A percentile compares a stretch with the other conserved stretches of the same genome.
phyloP scores from a whole-genome alignment of 2,888 invertebrate species.

The Tholera decimalis region DNA sequence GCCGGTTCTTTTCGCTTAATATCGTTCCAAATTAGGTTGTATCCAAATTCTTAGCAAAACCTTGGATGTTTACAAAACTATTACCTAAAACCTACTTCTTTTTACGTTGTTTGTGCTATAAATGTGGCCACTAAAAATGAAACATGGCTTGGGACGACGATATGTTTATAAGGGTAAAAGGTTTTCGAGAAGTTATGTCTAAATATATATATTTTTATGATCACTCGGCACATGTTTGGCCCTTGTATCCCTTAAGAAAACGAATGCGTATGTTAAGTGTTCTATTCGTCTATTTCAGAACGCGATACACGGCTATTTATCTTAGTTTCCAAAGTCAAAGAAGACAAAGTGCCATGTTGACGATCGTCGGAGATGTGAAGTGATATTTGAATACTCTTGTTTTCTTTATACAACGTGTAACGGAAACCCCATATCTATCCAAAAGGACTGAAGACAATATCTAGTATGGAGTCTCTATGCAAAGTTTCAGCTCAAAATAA shows the following conservation, averaged over 20 bases:
- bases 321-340: not conserved
- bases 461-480: too few relatives aligned
- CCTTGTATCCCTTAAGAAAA: conserved; percentile 29
- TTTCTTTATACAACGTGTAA: too few relatives aligned
- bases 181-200: conserved; percentile 35
- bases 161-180: conserved; percentile 40
- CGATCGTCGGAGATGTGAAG: not conserved
- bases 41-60: not conserved
- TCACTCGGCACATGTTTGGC: conserved; percentile 21
- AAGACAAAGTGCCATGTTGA: not conserved
- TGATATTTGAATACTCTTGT: not conserved
- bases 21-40: not conserved
- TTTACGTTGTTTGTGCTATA: conserved; percentile 24
- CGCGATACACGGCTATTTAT: not conserved
- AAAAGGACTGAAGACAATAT: too few relatives aligned
- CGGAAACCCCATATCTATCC: too few relatives aligned
- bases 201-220: conserved; percentile 48
- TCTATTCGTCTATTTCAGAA: conserved; percentile 28
- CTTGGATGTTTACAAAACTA: conserved; percentile 8
- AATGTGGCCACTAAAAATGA: conserved; percentile 38
- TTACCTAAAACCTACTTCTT: conserved; percentile 10
- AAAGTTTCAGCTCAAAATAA: too few relatives aligned
- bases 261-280: conserved; percentile 33
- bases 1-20: too few relatives aligned
- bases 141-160: conserved; percentile 31